Evolutionary conservation across 2,797 vertebrate genomes (phyloP).

Genomic region (Nannoperca australis): DNA sequence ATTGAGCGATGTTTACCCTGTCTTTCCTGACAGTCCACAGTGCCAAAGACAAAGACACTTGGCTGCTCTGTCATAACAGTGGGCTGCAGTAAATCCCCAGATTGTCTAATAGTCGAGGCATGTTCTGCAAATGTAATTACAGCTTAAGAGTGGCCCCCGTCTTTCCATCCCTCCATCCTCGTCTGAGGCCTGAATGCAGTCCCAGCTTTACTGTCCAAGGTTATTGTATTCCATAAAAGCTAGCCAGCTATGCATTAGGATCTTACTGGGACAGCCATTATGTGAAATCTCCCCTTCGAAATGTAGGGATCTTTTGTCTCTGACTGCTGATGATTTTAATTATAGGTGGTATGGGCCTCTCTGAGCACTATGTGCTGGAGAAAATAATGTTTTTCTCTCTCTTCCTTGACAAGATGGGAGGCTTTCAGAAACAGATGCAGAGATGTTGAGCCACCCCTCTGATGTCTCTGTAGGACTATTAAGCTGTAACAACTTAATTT

Average conservation of each 20-base stretch:
- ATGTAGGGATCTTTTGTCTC: constrained; percentile 46
- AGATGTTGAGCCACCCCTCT: constrained; percentile 50
- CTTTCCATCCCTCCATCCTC: constrained; percentile 14
- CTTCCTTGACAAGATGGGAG: constrained; percentile 16
- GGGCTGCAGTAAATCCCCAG: constrained; percentile 43
- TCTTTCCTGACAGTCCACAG: constrained; percentile 43
- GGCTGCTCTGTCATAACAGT: constrained; percentile 48
- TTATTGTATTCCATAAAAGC: constrained; percentile 49
- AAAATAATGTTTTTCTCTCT: constrained; percentile 17
- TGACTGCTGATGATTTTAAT: constrained; percentile 56
- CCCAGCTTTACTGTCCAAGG: constrained; percentile 26
- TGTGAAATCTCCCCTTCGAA: constrained; percentile 42
- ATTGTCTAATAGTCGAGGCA: constrained; percentile 52
- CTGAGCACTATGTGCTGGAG: constrained; percentile 11
- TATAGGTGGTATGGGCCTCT: constrained; percentile 34
- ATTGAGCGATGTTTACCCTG: constrained; percentile 39
- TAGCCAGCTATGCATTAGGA: constrained; percentile 9
- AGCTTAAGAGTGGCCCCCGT: constrained; percentile 39
- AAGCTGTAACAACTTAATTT: constrained; percentile 75
- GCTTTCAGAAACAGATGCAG: constrained; percentile 55
- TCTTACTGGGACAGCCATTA: constrained; percentile 32
- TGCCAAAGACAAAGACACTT: constrained; percentile 32
- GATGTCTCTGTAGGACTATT: constrained; percentile 66
- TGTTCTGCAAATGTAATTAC: constrained; percentile 71
- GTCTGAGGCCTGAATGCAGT: constrained; percentile 3